Percentiles rank a stretch among this genome's conserved stretches.
Conservation (phyloP, 2,113 vertebrate species). For the Podiceps cristatus region DNA sequence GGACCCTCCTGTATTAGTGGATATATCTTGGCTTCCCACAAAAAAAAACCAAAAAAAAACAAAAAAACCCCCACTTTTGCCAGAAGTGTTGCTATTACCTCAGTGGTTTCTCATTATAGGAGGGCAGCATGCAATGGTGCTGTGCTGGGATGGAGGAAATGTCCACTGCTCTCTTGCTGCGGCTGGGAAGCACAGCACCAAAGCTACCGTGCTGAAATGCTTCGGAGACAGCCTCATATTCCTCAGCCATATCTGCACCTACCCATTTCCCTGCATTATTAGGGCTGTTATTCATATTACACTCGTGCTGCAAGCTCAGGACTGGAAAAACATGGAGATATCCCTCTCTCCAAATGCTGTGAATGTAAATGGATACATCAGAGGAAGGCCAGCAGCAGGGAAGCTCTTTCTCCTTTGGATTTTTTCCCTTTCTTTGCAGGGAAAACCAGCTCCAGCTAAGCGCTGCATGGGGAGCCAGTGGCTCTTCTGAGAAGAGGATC, state of each 20-base stretch:
- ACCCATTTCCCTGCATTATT: neutral
- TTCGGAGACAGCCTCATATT: neutral
- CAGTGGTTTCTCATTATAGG: neutral
- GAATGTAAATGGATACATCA: neutral
- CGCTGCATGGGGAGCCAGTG: neutral
- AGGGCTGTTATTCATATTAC: neutral
- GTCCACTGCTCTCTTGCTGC: neutral
- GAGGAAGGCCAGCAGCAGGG: neutral
- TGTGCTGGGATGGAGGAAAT: neutral
- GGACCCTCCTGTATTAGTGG: neutral
- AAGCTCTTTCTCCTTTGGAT: neutral
- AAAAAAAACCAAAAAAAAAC: too few species aligned
- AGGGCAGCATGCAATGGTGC: neutral
- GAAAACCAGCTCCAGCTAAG: neutral
- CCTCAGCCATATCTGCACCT: neutral
- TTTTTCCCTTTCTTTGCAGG: neutral
- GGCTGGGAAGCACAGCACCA: neutral
- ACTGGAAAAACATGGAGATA: neutral
- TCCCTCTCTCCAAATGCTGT: neutral
- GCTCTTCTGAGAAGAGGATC: neutral
- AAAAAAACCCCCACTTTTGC: too few species aligned
- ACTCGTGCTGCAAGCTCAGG: neutral
- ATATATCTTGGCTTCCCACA: neutral
- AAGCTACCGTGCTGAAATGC: accelerated
- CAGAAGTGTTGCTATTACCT: conserved; percentile 9